These are phyloP conservation scores for Gadus macrocephalus DNA, from an alignment of 2,113 vertebrate species.

Conservation along the genomic window DNA sequence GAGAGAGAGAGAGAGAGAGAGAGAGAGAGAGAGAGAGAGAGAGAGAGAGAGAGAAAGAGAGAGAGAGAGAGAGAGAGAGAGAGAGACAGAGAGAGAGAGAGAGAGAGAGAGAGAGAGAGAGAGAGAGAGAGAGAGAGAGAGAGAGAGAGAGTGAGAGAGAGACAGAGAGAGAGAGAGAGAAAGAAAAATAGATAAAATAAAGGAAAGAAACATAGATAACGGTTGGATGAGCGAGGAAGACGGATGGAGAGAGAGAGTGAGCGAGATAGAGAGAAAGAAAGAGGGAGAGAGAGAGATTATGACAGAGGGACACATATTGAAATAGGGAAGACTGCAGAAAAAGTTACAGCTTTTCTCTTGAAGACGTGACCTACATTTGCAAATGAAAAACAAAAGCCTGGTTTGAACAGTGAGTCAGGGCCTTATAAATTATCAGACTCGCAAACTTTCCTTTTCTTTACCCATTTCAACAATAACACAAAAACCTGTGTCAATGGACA, in stretches of 20 bases:
- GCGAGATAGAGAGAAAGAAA: not conserved
- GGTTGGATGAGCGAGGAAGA: not conserved
- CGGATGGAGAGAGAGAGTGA: conserved; percentile 2
- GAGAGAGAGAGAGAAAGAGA: conserved; percentile 2
- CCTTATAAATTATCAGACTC: conserved; percentile 36
- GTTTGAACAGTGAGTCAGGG: conserved; percentile 41
- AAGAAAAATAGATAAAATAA: not conserved
- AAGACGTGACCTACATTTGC: conserved; percentile 63
- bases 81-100: not conserved
- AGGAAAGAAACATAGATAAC: not conserved
- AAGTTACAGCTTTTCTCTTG: conserved; percentile 35
- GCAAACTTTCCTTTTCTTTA: conserved; percentile 13
- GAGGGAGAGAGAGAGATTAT: not conserved
- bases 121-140: conserved; percentile 6
- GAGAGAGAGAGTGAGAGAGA: not conserved
- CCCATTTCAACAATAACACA: conserved; percentile 27
- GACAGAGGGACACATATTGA: conserved; percentile 7
- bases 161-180: not conserved
- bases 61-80: conserved; percentile 4
- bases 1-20: not conserved
- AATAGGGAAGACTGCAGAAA: conserved; percentile 14
- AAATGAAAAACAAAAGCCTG: conserved; percentile 65
- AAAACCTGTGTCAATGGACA: not conserved
- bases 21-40: conserved; percentile 2
- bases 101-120: not conserved